Conservation (phyloP, 2,888 invertebrate species). For the Pyrocoelia pectoralis region DNA sequence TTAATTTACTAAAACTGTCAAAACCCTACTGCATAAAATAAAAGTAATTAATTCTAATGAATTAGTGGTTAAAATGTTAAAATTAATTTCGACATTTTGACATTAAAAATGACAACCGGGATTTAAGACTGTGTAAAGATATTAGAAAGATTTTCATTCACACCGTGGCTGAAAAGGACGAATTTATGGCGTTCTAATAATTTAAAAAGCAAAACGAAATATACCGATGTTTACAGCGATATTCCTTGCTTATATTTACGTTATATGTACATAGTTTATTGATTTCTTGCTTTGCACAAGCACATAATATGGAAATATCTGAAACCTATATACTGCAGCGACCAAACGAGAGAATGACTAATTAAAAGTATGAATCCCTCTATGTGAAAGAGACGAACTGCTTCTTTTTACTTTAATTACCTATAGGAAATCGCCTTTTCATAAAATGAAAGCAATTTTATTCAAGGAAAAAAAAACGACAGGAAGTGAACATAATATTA, state of each 20-base stretch:
- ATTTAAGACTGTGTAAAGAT: too few relatives aligned
- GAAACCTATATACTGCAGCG: neutral
- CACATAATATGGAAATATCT: neutral
- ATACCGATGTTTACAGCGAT: neutral
- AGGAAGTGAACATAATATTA: neutral
- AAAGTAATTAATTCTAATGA: too few relatives aligned
- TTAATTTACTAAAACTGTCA: too few relatives aligned
- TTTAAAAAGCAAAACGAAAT: neutral
- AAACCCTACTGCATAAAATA: too few relatives aligned
- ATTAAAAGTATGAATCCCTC: neutral
- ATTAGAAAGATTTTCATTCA: neutral
- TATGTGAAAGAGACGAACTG: neutral
- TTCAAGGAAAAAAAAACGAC: too few relatives aligned
- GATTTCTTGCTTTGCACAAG: neutral
- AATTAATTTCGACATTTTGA: too few relatives aligned
- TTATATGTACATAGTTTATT: neutral
- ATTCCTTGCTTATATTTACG: neutral
- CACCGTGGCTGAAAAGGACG: neutral
- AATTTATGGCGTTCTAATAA: neutral
- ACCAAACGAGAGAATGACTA: too few relatives aligned
- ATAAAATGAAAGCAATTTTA: neutral
- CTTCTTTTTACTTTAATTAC: neutral
- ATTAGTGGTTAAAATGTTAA: too few relatives aligned
- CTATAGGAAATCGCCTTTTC: neutral
- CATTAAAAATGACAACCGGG: too few relatives aligned